Evolutionary conservation across 2,113 vertebrate species (phyloP).

Genomic region (Pithys albifrons): DNA sequence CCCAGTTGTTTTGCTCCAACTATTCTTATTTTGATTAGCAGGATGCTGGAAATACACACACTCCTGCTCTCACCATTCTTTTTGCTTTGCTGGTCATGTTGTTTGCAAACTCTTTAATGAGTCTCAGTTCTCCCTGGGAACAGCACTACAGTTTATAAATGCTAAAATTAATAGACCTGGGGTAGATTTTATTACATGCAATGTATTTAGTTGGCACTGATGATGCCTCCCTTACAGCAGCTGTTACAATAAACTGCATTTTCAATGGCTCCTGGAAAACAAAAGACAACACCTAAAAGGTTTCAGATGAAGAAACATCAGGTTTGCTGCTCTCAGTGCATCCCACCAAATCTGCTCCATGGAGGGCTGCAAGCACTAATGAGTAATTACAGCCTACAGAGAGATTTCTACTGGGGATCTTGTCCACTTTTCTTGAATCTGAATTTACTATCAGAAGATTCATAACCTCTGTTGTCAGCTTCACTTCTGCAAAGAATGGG

Average conservation of each 20-base stretch:
- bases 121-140: not conserved
- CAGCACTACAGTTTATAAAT: conserved; percentile 34
- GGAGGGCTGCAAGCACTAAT: conserved; percentile 31
- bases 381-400: conserved; percentile 8
- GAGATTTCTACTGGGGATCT: not conserved
- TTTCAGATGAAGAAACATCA: conserved; percentile 24
- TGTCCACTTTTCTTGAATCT: not conserved
- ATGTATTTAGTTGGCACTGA: conserved; percentile 45
- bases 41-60: not conserved
- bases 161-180: conserved; percentile 57
- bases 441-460: not conserved
- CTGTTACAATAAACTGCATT: conserved; percentile 32
- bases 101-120: conserved; percentile 36
- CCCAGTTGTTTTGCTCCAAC: not conserved
- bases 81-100: conserved; percentile 29
- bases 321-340: conserved; percentile 14
- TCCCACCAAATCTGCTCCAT: not conserved
- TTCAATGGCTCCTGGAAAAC: conserved; percentile 57
- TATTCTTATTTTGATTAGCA: not conserved
- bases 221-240: conserved; percentile 27
- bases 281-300: conserved; percentile 33
- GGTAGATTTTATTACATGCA: conserved; percentile 48
- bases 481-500: conserved; percentile 36
- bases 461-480: not conserved
- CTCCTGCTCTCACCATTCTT: not conserved